Evolutionary conservation across 2,888 invertebrate genomes (phyloP).

Genomic region (Gisinianus flammeolus): DNA sequence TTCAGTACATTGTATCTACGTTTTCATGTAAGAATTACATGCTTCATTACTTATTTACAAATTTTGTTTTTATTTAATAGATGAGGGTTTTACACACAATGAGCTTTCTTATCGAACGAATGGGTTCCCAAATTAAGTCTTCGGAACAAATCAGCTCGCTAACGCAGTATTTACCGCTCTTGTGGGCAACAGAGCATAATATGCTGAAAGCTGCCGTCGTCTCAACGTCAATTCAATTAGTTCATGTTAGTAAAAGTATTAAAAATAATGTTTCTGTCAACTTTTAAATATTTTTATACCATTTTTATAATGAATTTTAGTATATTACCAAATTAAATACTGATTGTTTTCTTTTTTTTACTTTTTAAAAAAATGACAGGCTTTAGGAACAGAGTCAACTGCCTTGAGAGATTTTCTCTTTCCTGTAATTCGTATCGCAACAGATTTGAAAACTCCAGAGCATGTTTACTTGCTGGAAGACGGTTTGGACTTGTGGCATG

Average conservation of each 20-base stretch:
- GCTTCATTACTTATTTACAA: background rate
- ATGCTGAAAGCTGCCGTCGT: conserved; percentile 91
- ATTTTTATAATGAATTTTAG: background rate
- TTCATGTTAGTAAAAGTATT: conserved; percentile 68
- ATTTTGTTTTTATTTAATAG: conserved; percentile 61
- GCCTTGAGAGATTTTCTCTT: conserved; percentile 66
- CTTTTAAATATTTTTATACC: background rate
- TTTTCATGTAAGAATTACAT: background rate
- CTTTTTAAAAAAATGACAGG: conserved; percentile 60
- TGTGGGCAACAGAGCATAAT: conserved; percentile 86
- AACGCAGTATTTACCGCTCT: conserved; percentile 79
- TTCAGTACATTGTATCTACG: background rate
- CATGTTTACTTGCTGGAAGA: conserved; percentile 92
- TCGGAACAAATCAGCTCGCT: conserved; percentile 70
- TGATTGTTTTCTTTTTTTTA: background rate
- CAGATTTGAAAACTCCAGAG: conserved; percentile 74
- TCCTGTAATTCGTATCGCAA: conserved; percentile 74
- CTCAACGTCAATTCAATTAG: conserved; percentile 82
- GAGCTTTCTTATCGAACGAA: conserved; percentile 86
- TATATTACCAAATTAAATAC: background rate
- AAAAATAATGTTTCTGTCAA: too few species aligned
- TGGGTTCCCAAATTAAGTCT: conserved; percentile 76
- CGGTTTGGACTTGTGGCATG: conserved; percentile 87
- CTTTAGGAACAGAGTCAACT: conserved; percentile 65
- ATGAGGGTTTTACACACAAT: conserved; percentile 91